phyloP scores from a whole-genome alignment of 1,140 invertebrate genomes.

The Lerema accius region DNA sequence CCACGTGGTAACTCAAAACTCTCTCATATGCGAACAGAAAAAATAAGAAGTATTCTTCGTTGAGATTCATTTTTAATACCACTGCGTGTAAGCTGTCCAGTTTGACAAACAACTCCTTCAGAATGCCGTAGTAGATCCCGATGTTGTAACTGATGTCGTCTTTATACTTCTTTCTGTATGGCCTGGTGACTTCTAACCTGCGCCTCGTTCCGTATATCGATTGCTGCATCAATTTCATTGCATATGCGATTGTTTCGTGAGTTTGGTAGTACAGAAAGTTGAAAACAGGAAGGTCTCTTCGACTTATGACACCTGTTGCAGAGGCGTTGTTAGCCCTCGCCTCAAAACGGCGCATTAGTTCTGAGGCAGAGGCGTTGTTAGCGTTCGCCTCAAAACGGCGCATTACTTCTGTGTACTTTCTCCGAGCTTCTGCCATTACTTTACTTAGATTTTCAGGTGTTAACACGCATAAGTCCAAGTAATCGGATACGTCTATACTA shows the following conservation, averaged over 20 bases:
- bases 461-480: conserved; percentile 39
- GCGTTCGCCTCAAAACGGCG: too few relatives aligned
- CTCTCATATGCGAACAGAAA: conserved; percentile 52
- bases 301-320: too few relatives aligned
- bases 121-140: conserved; percentile 43
- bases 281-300: too few relatives aligned
- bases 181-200: conserved; percentile 38
- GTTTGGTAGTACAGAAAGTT: too few relatives aligned
- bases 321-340: too few relatives aligned
- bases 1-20: conserved; percentile 39
- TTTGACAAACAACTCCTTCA: conserved; percentile 47
- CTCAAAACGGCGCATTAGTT: too few relatives aligned
- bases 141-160: conserved; percentile 38
- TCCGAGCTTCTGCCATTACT: conserved; percentile 32
- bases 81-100: conserved; percentile 44
- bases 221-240: conserved; percentile 53
- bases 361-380: too few relatives aligned
- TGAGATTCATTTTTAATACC: conserved; percentile 27
- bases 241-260: too few relatives aligned
- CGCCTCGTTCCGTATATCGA: conserved; percentile 48
- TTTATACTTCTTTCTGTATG: conserved; percentile 36
- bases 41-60: conserved; percentile 44
- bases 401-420: conserved; percentile 20
- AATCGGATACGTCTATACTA: neutral
- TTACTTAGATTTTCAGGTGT: conserved; percentile 36